Evolutionary conservation across 2,113 vertebrate genomes (phyloP), one percentile per base, ranked within the genome.

Genomic region (Orthonyx spaldingii): DNA sequence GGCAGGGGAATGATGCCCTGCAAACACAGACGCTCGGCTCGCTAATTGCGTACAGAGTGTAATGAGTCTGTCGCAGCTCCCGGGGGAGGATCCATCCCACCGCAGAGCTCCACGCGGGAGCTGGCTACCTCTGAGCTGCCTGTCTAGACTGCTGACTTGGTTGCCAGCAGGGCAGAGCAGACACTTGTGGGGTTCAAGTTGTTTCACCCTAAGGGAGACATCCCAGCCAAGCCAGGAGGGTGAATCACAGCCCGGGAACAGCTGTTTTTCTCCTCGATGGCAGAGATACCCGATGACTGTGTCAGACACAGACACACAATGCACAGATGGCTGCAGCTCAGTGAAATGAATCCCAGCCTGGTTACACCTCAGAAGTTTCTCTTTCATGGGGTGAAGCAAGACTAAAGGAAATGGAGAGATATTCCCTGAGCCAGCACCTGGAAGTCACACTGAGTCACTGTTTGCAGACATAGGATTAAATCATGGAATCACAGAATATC

Each of bases 161-260:
- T 15, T 88, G 95, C 90, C 94, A 95, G 61, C 41, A 57, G 63
- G 71, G 68, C 55, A 65, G 84, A 90, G 53, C 71, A 92, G 82
- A 68, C 59, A 17, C 53, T 90, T 8, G 59, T 55, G 88, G 71
- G 59, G 79, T 66, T 81, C 63, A 37, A 88, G 75, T 42, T 7
- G 64, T 91, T 96, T 91, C 78, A 85, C 56, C 90, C 75, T 33
- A 69, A 91, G 75, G 85, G 59, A 96, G 63, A 75, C 79, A 88
- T 35, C 82, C 23, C 60, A 50, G 88, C 59, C 59, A 47, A 95
- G 82, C 71, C 88, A 83, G 90, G 77, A 6, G 22, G 77, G 86
- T 97, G 95, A 95, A 96, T 96, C 95, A 97, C 66, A 74, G 53
- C 49, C 47, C 2, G 1, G 39, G 61, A 96, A 86, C 94, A 94